phyloP scores from a whole-genome alignment of 2,888 invertebrate species.

The Callyntrura sp. region DNA sequence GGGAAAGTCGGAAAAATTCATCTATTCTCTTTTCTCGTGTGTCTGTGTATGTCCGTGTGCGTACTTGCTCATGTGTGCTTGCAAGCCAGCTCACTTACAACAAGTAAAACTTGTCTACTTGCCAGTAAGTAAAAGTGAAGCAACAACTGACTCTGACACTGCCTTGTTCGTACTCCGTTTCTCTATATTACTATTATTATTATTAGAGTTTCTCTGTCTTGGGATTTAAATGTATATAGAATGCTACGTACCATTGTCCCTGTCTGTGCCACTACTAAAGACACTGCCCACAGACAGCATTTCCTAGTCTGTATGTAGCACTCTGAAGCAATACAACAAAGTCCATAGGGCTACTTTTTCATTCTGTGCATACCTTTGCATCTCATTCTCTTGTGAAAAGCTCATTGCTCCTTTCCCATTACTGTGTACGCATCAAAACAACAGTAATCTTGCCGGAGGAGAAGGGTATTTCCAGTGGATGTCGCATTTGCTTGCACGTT shows the following conservation, averaged over 20 bases:
- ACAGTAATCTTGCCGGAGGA: conserved; percentile 24
- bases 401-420: too few relatives aligned
- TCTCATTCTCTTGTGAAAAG: neutral
- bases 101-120: conserved; percentile 58
- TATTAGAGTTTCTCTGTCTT: conserved; percentile 43
- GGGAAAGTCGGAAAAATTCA: neutral
- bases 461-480: conserved; percentile 19
- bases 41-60: neutral
- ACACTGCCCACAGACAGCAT: neutral
- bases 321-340: too few relatives aligned
- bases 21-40: conserved; percentile 22
- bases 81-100: neutral
- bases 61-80: neutral
- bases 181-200: conserved; percentile 32
- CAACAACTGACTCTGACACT: conserved; percentile 70
- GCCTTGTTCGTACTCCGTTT: neutral
- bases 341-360: neutral
- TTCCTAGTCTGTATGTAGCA: conserved; percentile 5
- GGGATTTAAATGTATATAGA: conserved; percentile 63
- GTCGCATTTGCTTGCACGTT: conserved; percentile 15
- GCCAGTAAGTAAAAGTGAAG: conserved; percentile 66
- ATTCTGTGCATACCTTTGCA: conserved; percentile 34
- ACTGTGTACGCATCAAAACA: neutral
- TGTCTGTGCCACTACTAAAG: neutral
- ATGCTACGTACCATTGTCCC: neutral